Conservation (phyloP, 2,888 invertebrate genomes). For the Cistogaster globosa region DNA sequence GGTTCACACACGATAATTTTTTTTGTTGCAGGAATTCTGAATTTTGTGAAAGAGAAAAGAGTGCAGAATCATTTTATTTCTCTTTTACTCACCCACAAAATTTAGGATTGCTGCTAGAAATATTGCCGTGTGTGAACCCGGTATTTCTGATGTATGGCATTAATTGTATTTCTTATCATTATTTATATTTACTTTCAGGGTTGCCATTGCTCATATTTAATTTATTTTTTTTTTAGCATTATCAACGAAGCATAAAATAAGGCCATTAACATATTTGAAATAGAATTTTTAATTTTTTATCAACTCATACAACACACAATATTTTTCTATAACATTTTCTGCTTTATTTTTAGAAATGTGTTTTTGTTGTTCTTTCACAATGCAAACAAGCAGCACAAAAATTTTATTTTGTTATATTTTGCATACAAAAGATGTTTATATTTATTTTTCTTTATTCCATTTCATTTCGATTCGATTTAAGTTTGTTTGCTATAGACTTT, state of each 20-base stretch:
- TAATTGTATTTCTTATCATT: no score
- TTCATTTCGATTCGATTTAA: constrained; percentile 23
- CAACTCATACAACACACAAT: neutral
- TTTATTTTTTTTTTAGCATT: constrained; percentile 15
- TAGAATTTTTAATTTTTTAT: constrained; percentile 9
- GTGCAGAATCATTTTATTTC: no score
- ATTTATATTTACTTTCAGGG: no score
- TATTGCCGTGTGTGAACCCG: no score
- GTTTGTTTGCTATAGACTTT: constrained; percentile 38
- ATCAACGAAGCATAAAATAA: constrained; percentile 47
- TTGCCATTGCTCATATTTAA: no score
- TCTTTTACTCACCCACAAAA: no score
- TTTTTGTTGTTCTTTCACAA: neutral
- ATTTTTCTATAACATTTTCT: constrained; percentile 11
- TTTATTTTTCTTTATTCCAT: constrained; percentile 8
- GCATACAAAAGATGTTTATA: constrained; percentile 15
- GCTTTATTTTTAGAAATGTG: constrained; percentile 34
- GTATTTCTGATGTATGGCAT: no score
- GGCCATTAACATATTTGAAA: constrained; percentile 44
- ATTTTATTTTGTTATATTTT: constrained; percentile 12
- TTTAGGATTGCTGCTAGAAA: no score
- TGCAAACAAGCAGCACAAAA: neutral
- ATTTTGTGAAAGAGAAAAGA: no score
- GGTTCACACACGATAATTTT: no score
- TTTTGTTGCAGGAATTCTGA: no score